Conservation (phyloP, 2,113 vertebrate genomes). For the Emydocephalus ijimae region DNA sequence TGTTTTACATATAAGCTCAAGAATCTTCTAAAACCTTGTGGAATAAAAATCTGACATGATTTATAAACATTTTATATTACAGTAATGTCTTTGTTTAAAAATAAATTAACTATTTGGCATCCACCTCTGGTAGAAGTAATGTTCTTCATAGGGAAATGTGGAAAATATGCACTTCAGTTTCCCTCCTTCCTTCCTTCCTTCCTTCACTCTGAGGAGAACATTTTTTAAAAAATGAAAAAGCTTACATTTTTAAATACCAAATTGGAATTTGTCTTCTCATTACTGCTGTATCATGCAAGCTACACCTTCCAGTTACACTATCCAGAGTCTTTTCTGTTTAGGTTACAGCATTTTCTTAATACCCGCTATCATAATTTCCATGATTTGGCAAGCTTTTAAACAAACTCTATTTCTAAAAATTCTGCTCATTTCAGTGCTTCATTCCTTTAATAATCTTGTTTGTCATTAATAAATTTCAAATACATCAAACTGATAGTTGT, state of each 20-base stretch:
- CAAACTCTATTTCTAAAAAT: conserved; percentile 50
- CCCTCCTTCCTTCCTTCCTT: not conserved
- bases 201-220: conserved; percentile 34
- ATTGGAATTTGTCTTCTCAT: conserved; percentile 39
- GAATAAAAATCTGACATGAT: not conserved
- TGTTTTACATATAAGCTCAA: not conserved
- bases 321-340: conserved; percentile 67
- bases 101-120: not conserved
- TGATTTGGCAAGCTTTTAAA: conserved; percentile 59
- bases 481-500: conserved; percentile 6
- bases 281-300: conserved; percentile 43
- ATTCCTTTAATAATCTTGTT: conserved; percentile 46
- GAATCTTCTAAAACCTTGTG: not conserved
- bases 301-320: conserved; percentile 46
- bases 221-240: not conserved
- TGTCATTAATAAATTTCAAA: conserved; percentile 49
- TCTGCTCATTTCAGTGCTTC: conserved; percentile 52
- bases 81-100: not conserved
- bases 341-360: conserved; percentile 63
- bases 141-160: not conserved
- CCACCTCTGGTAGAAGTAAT: not conserved
- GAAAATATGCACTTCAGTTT: not conserved
- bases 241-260: conserved; percentile 27
- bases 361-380: conserved; percentile 55
- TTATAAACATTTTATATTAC: not conserved